phyloP scores from a whole-genome alignment of 2,888 invertebrate genomes.

The Thyatira batis region DNA sequence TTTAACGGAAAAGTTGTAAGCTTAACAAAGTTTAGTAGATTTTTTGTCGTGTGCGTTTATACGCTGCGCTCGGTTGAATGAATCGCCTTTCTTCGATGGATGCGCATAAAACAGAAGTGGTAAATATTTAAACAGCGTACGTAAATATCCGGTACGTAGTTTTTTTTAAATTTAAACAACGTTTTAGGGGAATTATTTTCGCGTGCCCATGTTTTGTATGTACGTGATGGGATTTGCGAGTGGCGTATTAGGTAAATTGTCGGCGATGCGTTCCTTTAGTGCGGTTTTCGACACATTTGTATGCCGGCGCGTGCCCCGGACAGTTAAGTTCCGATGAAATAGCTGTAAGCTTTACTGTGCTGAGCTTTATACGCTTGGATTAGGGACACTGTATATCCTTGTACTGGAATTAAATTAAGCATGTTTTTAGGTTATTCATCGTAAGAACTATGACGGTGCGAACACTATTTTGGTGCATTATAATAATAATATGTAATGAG shows the following conservation, averaged over 20 bases:
- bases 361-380: neutral
- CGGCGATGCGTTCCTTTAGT: conserved; percentile 42
- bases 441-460: neutral
- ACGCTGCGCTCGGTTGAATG: neutral
- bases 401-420: neutral
- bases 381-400: neutral
- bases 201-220: conserved; percentile 27
- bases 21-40: neutral
- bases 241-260: conserved; percentile 50
- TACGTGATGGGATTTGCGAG: conserved; percentile 48
- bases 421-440: neutral
- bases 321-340: conserved; percentile 69
- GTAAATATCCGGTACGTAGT: neutral
- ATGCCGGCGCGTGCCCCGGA: conserved; percentile 46
- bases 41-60: neutral
- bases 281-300: conserved; percentile 57
- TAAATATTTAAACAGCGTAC: neutral
- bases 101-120: neutral
- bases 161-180: conserved; percentile 20
- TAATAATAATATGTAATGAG: neutral
- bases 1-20: neutral
- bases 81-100: neutral
- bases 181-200: conserved; percentile 28
- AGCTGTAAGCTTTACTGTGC: conserved; percentile 47
- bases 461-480: neutral